A percentile compares a stretch with the other conserved stretches of the same genome.
phyloP scores from a whole-genome alignment of 2,113 vertebrate species.

The Eidolon helvum region DNA sequence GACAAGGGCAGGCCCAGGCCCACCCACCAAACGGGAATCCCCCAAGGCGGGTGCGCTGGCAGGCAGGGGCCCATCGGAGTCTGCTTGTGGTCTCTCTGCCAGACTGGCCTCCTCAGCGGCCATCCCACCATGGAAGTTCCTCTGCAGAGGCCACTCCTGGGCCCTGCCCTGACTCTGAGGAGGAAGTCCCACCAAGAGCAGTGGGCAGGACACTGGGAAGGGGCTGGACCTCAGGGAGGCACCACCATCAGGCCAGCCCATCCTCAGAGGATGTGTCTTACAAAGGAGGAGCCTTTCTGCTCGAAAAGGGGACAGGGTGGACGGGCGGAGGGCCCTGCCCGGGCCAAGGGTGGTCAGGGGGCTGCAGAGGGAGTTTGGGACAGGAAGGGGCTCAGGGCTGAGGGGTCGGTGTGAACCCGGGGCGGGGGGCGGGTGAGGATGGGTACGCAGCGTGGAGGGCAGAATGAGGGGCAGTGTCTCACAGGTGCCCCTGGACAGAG shows the following conservation, averaged over 20 bases:
- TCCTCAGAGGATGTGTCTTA: background rate
- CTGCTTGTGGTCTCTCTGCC: background rate
- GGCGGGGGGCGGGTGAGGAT: too few species aligned
- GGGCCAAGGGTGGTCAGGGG: background rate
- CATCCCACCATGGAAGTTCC: background rate
- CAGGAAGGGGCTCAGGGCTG: background rate
- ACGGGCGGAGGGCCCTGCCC: background rate
- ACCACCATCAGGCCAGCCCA: too few species aligned
- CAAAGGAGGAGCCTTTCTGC: background rate
- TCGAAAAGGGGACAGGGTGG: background rate
- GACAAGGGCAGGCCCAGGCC: background rate
- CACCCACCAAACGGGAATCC: background rate
- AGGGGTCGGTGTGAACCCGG: background rate
- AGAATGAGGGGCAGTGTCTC: background rate
- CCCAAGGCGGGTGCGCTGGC: background rate
- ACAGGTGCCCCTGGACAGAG: background rate
- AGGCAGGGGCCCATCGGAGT: too few species aligned
- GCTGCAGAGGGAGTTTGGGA: background rate
- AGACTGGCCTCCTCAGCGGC: background rate
- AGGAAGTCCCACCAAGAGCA: background rate
- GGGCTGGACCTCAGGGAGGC: background rate
- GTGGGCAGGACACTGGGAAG: accelerated
- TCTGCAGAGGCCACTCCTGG: background rate
- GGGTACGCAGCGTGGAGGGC: accelerated
- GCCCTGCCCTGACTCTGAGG: background rate